Percentiles rank a stretch among this genome's conserved stretches.
Evolutionary conservation across 2,113 vertebrate genomes (phyloP).

Genomic region (Rhinoptilus africanus): DNA sequence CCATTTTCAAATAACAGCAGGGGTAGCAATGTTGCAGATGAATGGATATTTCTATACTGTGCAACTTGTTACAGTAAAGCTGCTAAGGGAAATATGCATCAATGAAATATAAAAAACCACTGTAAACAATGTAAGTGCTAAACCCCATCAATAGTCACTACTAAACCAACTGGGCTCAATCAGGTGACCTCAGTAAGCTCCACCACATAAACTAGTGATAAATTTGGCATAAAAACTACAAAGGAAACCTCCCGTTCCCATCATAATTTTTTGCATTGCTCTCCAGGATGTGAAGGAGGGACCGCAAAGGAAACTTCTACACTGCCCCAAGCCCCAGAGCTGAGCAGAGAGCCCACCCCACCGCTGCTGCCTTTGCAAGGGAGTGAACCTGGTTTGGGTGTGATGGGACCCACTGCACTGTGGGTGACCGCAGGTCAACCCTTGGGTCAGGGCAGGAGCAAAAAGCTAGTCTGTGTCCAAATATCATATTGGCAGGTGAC

Average conservation of each 20-base stretch:
- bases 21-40: background rate
- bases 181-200: background rate
- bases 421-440: fast-evolving
- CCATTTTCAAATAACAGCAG: background rate
- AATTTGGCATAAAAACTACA: background rate
- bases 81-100: background rate
- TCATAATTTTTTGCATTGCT: background rate
- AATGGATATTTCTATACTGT: background rate
- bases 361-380: background rate
- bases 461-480: background rate
- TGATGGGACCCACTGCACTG: background rate
- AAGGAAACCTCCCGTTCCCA: background rate
- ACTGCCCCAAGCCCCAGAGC: background rate
- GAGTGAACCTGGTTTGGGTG: background rate
- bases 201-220: background rate
- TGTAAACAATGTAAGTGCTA: background rate
- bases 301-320: background rate
- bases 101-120: background rate
- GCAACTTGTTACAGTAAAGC: background rate
- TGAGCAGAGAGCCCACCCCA: background rate
- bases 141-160: background rate
- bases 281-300: background rate
- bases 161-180: background rate
- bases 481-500: background rate
- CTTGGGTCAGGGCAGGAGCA: background rate